Evolutionary conservation across 53 echinoderm and acorn worm species (phyloP).

Genomic region (Stichopus horrens): DNA sequence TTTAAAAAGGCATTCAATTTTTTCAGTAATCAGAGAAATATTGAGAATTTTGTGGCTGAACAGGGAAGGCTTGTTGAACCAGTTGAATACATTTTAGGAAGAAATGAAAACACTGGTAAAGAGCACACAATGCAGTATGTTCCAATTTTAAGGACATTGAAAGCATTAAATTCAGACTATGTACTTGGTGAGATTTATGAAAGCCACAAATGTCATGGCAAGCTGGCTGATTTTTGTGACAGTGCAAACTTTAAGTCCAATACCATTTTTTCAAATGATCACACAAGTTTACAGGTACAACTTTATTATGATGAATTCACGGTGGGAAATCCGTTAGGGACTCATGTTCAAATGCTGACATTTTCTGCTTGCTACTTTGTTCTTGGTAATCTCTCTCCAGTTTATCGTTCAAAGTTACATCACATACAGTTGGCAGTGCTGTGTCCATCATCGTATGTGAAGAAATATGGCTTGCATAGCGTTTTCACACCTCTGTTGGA

Average conservation of each 20-base stretch:
- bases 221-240: slow-evolving; percentile 11
- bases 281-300: neutral
- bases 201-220: slow-evolving; percentile 1
- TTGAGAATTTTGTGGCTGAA: too few relatives aligned
- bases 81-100: neutral
- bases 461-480: too few relatives aligned
- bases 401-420: neutral
- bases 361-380: neutral
- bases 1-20: neutral
- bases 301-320: slow-evolving; percentile 31
- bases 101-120: neutral
- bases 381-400: neutral
- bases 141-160: neutral
- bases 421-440: slow-evolving; percentile 24
- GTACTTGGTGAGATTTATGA: neutral
- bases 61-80: neutral
- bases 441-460: neutral
- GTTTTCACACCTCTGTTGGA: slow-evolving; percentile 10
- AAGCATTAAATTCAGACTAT: neutral
- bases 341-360: slow-evolving; percentile 3
- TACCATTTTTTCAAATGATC: neutral
- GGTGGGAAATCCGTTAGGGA: slow-evolving; percentile 10
- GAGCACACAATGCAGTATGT: slow-evolving; percentile 10
- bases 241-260: neutral
- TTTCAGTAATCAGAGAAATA: neutral